These are phyloP conservation scores for Sceloporus tristichus DNA, from an alignment of 2,113 vertebrate genomes.

Conservation along the genomic window DNA sequence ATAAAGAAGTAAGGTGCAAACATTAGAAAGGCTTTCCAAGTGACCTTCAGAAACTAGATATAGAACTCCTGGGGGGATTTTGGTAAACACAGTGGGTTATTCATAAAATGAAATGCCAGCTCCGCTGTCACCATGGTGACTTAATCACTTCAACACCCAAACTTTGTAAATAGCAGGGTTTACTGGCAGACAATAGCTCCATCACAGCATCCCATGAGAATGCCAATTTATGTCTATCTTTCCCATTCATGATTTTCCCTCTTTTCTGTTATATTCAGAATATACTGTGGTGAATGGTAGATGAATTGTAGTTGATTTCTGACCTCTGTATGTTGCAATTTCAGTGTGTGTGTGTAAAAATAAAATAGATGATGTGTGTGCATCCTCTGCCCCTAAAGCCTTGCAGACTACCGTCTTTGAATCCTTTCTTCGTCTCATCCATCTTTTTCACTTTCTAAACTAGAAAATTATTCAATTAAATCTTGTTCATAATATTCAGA, in stretches of 20 bases:
- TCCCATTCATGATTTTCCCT: conserved; percentile 49
- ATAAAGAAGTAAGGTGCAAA: conserved; percentile 36
- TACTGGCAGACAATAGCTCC: background rate
- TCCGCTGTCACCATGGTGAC: conserved; percentile 26
- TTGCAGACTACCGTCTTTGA: background rate
- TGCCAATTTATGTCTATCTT: conserved; percentile 33
- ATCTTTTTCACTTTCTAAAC: background rate
- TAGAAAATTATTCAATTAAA: background rate
- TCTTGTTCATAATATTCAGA: background rate
- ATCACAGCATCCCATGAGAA: background rate
- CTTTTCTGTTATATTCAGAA: background rate
- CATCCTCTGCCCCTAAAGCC: background rate
- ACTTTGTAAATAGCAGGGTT: conserved; percentile 17
- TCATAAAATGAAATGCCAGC: conserved; percentile 43
- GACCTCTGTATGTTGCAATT: conserved; percentile 9
- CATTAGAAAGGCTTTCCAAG: conserved; percentile 51
- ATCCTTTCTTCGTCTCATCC: background rate
- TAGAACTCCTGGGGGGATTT: conserved; percentile 30
- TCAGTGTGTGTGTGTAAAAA: conserved; percentile 43
- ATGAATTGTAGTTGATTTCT: conserved; percentile 48
- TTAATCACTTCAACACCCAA: conserved; percentile 38
- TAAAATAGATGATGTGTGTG: conserved; percentile 32
- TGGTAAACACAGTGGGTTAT: conserved; percentile 46
- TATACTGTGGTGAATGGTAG: conserved; percentile 32
- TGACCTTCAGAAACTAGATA: conserved; percentile 49